phyloP scores from a whole-genome alignment of 2,113 vertebrate genomes.

The Formicarius rufipectus region DNA sequence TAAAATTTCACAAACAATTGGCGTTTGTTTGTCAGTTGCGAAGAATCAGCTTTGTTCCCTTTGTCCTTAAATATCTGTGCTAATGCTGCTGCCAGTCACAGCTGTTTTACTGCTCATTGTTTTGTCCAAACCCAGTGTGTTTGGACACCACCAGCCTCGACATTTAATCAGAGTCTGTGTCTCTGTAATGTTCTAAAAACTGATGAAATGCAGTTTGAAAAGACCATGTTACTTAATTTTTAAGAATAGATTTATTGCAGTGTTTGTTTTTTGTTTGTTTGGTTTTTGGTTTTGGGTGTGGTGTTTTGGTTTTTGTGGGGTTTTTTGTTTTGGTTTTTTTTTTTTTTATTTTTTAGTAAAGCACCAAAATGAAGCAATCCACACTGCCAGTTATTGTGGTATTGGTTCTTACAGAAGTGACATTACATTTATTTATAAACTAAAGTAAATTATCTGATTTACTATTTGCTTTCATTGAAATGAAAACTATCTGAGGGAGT shows the following conservation, averaged over 20 bases:
- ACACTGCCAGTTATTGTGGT: background rate
- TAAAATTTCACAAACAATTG: background rate
- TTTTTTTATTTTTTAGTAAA: background rate
- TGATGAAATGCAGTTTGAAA: conserved; percentile 47
- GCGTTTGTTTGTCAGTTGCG: background rate
- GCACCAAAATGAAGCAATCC: background rate
- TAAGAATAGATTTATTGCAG: background rate
- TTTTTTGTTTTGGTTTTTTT: background rate
- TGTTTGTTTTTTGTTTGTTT: no score
- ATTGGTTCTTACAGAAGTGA: background rate
- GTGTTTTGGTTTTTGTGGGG: no score
- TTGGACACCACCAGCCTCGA: conserved; percentile 1
- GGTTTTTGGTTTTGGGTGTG: no score
- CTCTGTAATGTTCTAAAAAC: conserved; percentile 21
- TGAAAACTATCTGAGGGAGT: background rate
- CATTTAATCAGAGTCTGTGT: conserved; percentile 41
- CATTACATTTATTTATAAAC: background rate
- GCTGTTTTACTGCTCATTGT: conserved; percentile 7
- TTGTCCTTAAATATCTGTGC: background rate
- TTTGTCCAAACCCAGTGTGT: conserved; percentile 12
- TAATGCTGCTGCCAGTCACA: background rate
- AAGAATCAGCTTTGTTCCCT: background rate
- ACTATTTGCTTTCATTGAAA: background rate
- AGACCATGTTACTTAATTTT: conserved; percentile 25
- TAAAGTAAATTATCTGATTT: background rate